Evolutionary conservation across 2,113 vertebrate genomes (phyloP).

Genomic region (Alethe diademata): DNA sequence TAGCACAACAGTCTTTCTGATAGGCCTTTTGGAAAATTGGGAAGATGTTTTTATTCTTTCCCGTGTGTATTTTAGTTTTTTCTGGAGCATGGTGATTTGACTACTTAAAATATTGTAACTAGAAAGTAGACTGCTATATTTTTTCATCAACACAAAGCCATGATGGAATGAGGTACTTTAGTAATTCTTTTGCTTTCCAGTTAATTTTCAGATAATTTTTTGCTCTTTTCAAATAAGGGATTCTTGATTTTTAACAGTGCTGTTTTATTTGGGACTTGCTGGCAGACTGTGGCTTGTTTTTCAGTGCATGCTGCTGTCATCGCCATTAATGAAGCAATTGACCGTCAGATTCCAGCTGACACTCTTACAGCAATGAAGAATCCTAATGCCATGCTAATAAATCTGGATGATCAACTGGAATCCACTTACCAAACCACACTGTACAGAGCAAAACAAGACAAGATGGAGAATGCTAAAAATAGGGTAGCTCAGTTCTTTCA

Average conservation of each 20-base stretch:
- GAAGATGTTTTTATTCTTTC: not conserved
- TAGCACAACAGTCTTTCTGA: not conserved
- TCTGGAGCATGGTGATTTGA: not conserved
- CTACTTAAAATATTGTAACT: not conserved
- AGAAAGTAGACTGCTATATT: not conserved
- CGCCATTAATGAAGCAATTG: conserved; percentile 95
- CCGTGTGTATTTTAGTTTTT: not conserved
- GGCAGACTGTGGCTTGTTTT: not conserved
- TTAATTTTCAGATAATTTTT: not conserved
- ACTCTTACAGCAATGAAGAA: conserved; percentile 89
- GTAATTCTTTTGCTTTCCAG: not conserved
- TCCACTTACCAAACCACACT: conserved; percentile 86
- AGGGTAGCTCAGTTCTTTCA: conserved; percentile 75
- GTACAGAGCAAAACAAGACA: conserved; percentile 88
- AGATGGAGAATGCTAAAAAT: conserved; percentile 89
- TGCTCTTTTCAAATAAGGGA: not conserved
- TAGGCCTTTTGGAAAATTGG: not conserved
- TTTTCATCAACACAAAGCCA: not conserved
- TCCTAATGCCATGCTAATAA: conserved; percentile 94
- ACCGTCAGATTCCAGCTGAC: conserved; percentile 83
- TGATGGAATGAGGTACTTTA: not conserved
- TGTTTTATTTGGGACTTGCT: not conserved
- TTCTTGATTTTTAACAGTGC: not conserved
- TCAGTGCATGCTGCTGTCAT: conserved; percentile 97
- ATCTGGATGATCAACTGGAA: conserved; percentile 77